Conservation (phyloP, 2,888 invertebrate genomes). For the Papilio elwesi region DNA sequence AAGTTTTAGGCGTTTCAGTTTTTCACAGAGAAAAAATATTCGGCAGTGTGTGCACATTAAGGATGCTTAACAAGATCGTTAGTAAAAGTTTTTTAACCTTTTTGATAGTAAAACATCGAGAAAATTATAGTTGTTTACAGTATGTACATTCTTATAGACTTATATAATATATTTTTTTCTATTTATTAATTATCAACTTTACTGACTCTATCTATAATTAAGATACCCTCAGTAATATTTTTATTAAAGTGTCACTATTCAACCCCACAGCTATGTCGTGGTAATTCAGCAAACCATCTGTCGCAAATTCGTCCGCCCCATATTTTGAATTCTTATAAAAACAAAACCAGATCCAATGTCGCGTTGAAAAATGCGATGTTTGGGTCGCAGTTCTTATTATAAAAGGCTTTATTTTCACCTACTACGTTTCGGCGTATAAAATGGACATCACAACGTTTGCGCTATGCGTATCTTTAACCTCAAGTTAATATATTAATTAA, state of each 20-base stretch:
- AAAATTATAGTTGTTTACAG: no score
- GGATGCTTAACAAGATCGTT: no score
- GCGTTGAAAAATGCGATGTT: constrained; percentile 1
- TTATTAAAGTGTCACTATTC: neutral
- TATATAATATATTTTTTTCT: no score
- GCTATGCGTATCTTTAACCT: neutral
- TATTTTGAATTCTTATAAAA: constrained; percentile 4
- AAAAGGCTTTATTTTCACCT: neutral
- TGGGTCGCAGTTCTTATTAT: neutral
- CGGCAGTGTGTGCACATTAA: no score
- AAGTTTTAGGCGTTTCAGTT: no score
- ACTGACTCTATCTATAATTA: no score
- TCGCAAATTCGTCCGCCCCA: constrained; percentile 22
- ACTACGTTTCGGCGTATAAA: neutral
- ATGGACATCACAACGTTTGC: neutral
- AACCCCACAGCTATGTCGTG: neutral
- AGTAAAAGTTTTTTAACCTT: no score
- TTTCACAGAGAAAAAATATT: no score
- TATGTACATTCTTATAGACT: no score
- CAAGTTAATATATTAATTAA: neutral
- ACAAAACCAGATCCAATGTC: constrained; percentile 10
- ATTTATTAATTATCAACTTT: neutral
- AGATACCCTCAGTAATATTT: neutral
- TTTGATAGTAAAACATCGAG: no score
- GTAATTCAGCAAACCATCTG: constrained; percentile 48